Evolutionary conservation across 2,113 vertebrate species (phyloP).

Genomic region (Trogon surrucura): DNA sequence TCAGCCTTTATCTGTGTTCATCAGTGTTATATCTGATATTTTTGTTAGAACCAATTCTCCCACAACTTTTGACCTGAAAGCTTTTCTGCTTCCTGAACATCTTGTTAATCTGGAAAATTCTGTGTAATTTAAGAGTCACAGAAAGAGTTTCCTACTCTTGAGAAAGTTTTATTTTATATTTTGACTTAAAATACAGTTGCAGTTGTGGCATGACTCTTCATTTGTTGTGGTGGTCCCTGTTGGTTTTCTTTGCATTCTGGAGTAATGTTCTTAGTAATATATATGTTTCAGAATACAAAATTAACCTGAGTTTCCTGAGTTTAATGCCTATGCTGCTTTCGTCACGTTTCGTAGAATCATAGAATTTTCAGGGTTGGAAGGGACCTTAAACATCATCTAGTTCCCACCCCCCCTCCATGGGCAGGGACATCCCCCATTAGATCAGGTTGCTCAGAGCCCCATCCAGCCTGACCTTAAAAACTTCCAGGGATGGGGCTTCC

Average conservation of each 20-base stretch:
- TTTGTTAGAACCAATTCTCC: not conserved
- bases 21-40: conserved; percentile 3
- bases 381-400: no score
- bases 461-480: no score
- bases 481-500: no score
- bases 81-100: not conserved
- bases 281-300: not conserved
- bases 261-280: not conserved
- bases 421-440: no score
- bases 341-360: fast-evolving
- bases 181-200: not conserved
- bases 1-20: not conserved
- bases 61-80: not conserved
- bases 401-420: no score
- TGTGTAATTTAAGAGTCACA: not conserved
- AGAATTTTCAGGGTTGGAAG: no score
- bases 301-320: not conserved
- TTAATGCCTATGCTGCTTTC: not conserved
- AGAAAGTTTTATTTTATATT: not conserved
- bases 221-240: not conserved
- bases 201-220: not conserved
- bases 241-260: not conserved
- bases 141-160: not conserved
- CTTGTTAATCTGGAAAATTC: not conserved
- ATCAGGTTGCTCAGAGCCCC: no score